phyloP scores from a whole-genome alignment of 2,113 vertebrate species.

The Mirounga angustirostris region DNA sequence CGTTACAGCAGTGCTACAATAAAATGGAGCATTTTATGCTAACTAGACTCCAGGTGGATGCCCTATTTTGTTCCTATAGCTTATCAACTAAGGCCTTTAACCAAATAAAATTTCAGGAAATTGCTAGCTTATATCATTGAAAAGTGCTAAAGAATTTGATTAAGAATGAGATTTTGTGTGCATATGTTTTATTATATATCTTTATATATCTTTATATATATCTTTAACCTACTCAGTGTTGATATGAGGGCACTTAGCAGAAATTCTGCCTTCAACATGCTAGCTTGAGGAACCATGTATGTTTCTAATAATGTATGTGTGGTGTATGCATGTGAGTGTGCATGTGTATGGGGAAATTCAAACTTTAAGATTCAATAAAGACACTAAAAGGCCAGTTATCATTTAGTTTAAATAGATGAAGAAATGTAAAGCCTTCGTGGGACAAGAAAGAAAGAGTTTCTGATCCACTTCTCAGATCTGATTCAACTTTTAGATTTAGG shows the following conservation, averaged over 20 bases:
- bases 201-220: too few species aligned
- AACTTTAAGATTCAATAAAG: neutral
- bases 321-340: too few species aligned
- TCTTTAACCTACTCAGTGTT: neutral
- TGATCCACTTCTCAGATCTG: neutral
- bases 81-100: neutral
- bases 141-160: neutral
- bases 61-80: neutral
- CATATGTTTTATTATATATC: neutral
- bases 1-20: neutral
- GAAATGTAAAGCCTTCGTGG: neutral
- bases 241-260: rapidly evolving
- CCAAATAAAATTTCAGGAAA: neutral
- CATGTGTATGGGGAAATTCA: neutral
- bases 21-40: neutral
- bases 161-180: neutral
- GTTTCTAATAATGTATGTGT: neutral
- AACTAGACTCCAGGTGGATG: too few species aligned
- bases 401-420: neutral
- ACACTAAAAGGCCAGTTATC: neutral
- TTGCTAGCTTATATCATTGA: neutral
- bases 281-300: neutral
- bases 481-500: neutral
- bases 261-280: neutral
- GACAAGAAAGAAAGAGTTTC: neutral